Conservation (phyloP, 2,797 vertebrate species). For the Scolopax bukidnonensis region DNA sequence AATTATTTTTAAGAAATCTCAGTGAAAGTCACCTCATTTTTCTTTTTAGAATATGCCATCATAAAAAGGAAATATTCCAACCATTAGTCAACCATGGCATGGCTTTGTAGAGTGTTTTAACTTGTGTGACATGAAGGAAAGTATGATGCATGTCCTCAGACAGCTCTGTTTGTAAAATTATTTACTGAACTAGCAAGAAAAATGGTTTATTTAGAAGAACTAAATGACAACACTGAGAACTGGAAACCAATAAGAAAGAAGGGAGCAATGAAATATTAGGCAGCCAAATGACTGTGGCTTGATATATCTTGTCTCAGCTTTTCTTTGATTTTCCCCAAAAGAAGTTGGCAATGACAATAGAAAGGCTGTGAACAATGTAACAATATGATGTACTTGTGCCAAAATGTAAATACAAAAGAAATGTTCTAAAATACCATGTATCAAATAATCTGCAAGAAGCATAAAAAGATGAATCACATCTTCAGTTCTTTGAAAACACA, state of each 20-base stretch:
- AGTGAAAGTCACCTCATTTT: conserved; percentile 35
- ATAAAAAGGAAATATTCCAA: conserved; percentile 21
- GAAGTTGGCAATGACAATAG: conserved; percentile 64
- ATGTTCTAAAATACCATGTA: conserved; percentile 56
- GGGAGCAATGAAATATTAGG: conserved; percentile 17
- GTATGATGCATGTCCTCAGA: neutral
- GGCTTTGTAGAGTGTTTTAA: conserved; percentile 41
- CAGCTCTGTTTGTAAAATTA: neutral
- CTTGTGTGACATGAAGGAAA: conserved; percentile 16
- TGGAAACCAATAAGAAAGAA: neutral
- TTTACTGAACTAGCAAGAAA: neutral
- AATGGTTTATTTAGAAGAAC: conserved; percentile 1
- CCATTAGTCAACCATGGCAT: neutral
- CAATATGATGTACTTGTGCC: conserved; percentile 42
- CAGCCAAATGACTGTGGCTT: conserved; percentile 51
- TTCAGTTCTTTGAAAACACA: conserved; percentile 45
- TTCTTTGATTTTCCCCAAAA: conserved; percentile 73
- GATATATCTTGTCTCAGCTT: conserved; percentile 68
- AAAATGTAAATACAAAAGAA: conserved; percentile 75
- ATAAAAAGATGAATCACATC: conserved; percentile 50
- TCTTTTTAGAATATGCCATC: neutral
- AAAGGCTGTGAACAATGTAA: conserved; percentile 68
- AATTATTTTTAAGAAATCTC: neutral
- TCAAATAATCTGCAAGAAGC: conserved; percentile 69
- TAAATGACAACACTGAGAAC: neutral